These are phyloP conservation scores for Zaprionus inermis DNA, from an alignment of 1,140 invertebrate genomes.

Conservation along the genomic window DNA sequence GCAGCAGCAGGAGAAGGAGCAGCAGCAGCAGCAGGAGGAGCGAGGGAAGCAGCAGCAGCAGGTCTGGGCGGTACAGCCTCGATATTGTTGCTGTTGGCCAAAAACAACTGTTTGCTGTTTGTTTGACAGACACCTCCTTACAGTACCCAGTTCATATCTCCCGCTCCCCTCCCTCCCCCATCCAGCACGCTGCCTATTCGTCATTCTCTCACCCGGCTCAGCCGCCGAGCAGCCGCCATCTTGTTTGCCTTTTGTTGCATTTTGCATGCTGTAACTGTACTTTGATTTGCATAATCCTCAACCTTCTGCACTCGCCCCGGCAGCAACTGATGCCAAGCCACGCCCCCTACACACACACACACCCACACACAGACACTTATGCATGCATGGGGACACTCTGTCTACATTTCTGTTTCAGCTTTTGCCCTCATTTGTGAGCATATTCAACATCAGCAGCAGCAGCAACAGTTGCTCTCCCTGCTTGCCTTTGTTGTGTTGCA, in stretches of 20 bases:
- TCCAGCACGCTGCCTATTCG: neutral
- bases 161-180: neutral
- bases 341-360: neutral
- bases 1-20: neutral
- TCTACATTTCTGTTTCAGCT: conserved; percentile 38
- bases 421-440: conserved; percentile 22
- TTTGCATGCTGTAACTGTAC: conserved; percentile 73
- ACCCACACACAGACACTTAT: conserved; percentile 1
- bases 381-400: neutral
- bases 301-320: conserved; percentile 69
- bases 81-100: conserved; percentile 24
- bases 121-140: neutral
- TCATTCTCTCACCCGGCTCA: neutral
- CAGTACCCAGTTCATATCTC: no score
- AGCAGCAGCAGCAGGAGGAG: neutral
- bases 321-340: conserved; percentile 27
- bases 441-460: conserved; percentile 20
- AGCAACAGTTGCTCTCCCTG: neutral
- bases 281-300: conserved; percentile 77
- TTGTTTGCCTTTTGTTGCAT: conserved; percentile 70
- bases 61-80: neutral
- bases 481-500: no score
- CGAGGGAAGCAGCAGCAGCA: neutral
- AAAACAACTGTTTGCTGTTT: conserved; percentile 26
- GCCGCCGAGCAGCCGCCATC: neutral